These are phyloP conservation scores for Aptenodytes patagonicus DNA, from an alignment of 2,113 vertebrate genomes.

Conservation along the genomic window DNA sequence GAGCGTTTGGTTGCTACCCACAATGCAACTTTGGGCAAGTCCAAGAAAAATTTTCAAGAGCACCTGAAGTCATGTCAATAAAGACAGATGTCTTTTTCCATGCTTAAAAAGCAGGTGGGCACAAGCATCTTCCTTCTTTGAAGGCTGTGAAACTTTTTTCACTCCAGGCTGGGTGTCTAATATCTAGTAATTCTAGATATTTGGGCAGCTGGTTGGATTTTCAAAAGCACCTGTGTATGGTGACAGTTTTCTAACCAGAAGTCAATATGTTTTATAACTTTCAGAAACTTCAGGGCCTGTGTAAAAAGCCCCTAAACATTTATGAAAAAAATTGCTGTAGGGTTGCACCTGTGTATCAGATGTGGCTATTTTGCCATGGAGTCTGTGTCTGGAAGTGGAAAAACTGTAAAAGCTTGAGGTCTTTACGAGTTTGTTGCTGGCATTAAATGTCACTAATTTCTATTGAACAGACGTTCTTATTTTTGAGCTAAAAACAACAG, in stretches of 20 bases:
- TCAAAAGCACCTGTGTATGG: background rate
- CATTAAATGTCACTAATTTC: background rate
- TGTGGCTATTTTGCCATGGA: background rate
- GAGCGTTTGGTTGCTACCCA: rapidly evolving
- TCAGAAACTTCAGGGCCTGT: background rate
- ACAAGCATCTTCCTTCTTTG: background rate
- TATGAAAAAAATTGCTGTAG: background rate
- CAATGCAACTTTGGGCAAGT: background rate
- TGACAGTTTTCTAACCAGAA: background rate
- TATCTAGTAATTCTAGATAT: background rate
- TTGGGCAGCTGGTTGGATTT: background rate
- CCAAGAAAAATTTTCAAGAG: no score
- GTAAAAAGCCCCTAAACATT: background rate
- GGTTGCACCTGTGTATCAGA: background rate
- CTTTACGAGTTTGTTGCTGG: background rate
- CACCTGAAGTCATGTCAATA: rapidly evolving
- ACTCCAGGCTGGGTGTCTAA: background rate
- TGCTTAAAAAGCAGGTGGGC: background rate
- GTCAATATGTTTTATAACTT: background rate
- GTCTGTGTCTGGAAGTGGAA: background rate
- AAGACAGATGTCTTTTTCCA: background rate
- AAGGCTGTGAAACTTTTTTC: background rate
- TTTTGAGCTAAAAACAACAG: background rate
- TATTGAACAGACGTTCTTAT: background rate
- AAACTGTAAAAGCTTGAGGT: background rate